Evolutionary conservation across 30 jellyfish, hydroid and myxozoan species (phyloP), one percentile per base, ranked within the genome.

Genomic region (Cassiopea xamachana): DNA sequence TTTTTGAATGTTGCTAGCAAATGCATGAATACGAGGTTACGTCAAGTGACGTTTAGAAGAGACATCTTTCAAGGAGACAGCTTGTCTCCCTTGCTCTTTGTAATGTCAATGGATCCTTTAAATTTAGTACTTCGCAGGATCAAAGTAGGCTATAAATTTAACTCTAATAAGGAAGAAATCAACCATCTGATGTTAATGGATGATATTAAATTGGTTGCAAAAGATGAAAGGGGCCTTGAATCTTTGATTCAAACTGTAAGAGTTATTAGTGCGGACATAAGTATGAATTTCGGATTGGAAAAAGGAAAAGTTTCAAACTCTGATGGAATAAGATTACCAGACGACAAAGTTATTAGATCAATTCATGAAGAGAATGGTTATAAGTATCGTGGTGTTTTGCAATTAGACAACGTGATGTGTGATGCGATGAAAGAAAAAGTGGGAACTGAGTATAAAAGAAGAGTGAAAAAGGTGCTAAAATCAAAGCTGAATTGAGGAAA

Each of bases 401-500:
- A 83, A 50, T 46, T 79, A 49, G 75, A 78, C 50, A 6, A 78
- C 13, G 39, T n/a, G n/a, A n/a, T n/a, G n/a, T n/a, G n/a, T n/a
- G n/a, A n/a, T n/a, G n/a, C n/a, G n/a, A n/a, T n/a, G 79, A 51
- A 60, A 51, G 75, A 60, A 4, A 12, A 48, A 3, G 48, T 78
- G 7, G 47, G 80, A 13, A 60, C 4, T 2, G 75, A 78, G 61
- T 78, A 78, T 79, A 4, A 9, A 13, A 16, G 75, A n/a, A 16
- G 87, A 78, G 81, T 39, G 12, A 12, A 50, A 43, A 78, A 78
- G 19, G 59, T 78, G 6, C 39, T 78, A 13, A 13, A 78, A 48
- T 46, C 87, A 16, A 49, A 51, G 87, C 19, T 78, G 19, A 78
- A 78, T 46, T 48, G 87, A 51, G 61, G 61, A 46, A 78, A 78